Conservation (phyloP, 2,113 vertebrate genomes). For the Coryphaenoides rupestris region DNA sequence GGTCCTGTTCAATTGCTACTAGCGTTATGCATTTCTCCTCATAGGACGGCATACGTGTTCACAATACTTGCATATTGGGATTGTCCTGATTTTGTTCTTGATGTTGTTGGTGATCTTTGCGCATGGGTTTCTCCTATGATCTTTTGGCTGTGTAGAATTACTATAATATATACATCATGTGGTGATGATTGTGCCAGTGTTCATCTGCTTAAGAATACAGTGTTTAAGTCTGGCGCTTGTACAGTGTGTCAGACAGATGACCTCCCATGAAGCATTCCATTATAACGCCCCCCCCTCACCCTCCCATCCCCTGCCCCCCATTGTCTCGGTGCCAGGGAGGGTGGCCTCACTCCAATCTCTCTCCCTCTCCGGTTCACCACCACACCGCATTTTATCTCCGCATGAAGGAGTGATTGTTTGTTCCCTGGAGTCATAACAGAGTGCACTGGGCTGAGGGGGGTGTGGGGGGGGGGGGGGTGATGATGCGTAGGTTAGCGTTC, state of each 20-base stretch:
- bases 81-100: no score
- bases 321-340: neutral
- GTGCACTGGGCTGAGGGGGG: neutral
- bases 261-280: constrained; percentile 2
- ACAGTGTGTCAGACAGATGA: constrained; percentile 6
- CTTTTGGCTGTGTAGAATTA: no score
- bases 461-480: neutral
- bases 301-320: neutral
- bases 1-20: no score
- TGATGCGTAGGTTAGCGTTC: neutral
- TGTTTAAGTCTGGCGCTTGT: no score
- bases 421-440: neutral
- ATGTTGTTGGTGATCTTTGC: no score
- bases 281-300: neutral
- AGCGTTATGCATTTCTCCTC: no score
- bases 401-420: constrained; percentile 16
- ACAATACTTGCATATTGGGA: no score
- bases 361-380: neutral
- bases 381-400: neutral
- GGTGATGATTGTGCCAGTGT: no score
- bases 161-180: no score
- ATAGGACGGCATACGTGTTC: no score
- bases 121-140: no score
- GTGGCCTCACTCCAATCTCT: constrained; percentile 3
- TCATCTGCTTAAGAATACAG: no score